Base-by-base conservation (phyloP, 2,113 vertebrate species). In the Grus americana region DNA sequence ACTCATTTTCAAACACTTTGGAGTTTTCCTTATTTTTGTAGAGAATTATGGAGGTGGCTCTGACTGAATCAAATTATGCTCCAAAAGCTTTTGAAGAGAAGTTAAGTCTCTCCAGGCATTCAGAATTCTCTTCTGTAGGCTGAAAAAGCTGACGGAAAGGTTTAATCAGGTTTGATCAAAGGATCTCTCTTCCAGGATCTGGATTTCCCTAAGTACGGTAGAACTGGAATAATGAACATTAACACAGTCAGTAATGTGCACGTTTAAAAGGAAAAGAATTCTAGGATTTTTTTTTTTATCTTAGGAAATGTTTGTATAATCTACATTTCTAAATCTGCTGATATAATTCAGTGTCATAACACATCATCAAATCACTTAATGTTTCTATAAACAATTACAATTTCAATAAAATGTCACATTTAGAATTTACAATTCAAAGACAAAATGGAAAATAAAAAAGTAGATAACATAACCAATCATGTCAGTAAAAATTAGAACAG, bases 61-160 rank as follows among this genome's bases (percentile, higher is more conserved):
- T 96, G 67, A 90, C 58, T 90, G 74, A 80, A 89, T 85, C 59
- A 91, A 96, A 91, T 93, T 94, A 95, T 61, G 36, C 30, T 86
- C 59, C 66, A 61, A 95, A 94, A 93, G 62, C 63, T 95, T 97
- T 95, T 93, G 87, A 97, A 97, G 86, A 88, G 38, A 96, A 94
- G 38, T 73, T 93, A 65, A 72, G 73, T 92, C 75, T 97, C 95
- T 85, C 63, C 79, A 81, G 78, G 73, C 49, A 93, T 62, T 66
- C 40, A 76, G 55, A 91, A 88, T 70, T 90, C 36, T 88, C 79
- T 92, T 96, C 44, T 90, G 82, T 36, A 81, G n/a, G 32, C 38
- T 92, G 54, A 90, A 84, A 95, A 95, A 91, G 23, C 17, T 50
- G 52, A 94, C 1, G 0, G 47, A 95, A 95, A 86, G 10, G 66